phyloP scores from a whole-genome alignment of 2,888 invertebrate genomes.

The Drosophila barbarae region DNA sequence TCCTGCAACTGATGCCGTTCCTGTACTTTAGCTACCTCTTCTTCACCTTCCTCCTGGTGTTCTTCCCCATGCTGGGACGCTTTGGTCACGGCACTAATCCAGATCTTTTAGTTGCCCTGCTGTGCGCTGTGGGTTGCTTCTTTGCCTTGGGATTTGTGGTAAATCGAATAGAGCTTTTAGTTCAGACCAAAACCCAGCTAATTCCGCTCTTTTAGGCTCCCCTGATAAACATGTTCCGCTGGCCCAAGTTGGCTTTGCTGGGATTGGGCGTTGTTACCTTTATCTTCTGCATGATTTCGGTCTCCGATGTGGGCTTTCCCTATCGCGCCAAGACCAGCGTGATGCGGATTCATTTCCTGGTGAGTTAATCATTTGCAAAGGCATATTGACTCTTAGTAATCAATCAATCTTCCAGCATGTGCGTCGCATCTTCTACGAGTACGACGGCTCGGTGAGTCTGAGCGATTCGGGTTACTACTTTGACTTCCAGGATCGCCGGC shows the following conservation, averaged over 20 bases:
- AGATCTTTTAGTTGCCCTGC: conserved; percentile 81
- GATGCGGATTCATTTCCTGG: conserved; percentile 81
- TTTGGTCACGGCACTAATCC: conserved; percentile 81
- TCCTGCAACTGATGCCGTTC: conserved; percentile 79
- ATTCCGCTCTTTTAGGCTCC: conserved; percentile 64
- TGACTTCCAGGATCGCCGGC: conserved; percentile 80
- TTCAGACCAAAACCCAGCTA: rapidly evolving
- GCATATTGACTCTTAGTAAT: background rate
- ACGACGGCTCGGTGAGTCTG: conserved; percentile 71
- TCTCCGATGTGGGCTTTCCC: conserved; percentile 82
- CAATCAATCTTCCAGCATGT: conserved; percentile 78
- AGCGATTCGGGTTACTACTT: conserved; percentile 81
- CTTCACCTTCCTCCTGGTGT: conserved; percentile 80
- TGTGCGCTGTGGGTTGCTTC: conserved; percentile 75
- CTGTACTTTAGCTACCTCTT: conserved; percentile 80
- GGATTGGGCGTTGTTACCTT: conserved; percentile 62
- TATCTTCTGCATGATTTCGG: conserved; percentile 72
- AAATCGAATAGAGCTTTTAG: conserved; percentile 16
- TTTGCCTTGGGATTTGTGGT: conserved; percentile 78
- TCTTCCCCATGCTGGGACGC: conserved; percentile 83
- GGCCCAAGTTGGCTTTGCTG: conserved; percentile 65
- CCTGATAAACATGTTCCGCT: conserved; percentile 75
- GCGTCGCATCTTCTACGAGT: conserved; percentile 79
- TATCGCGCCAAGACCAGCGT: conserved; percentile 81
- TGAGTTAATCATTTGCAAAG: conserved; percentile 65